Percentiles rank a stretch among this genome's conserved stretches.
Conservation (phyloP, 2,113 vertebrate species). For the Tragulus kanchil region DNA sequence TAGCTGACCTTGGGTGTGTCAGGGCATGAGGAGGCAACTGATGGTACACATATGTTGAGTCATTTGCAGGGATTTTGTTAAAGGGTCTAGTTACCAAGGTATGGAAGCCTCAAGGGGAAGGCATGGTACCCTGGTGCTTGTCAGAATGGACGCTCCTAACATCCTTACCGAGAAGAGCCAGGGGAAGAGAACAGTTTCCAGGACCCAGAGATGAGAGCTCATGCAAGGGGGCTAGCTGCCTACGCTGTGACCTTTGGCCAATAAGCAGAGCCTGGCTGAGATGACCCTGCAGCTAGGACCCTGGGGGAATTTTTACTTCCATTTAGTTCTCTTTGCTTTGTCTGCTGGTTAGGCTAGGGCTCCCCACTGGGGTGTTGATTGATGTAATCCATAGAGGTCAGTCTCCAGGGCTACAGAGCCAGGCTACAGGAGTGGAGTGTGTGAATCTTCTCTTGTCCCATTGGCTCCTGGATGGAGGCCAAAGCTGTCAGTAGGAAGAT, state of each 20-base stretch:
- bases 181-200: background rate
- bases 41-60: background rate
- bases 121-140: background rate
- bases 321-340: background rate
- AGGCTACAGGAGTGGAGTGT: background rate
- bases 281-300: background rate
- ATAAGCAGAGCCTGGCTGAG: background rate
- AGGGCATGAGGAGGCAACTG: background rate
- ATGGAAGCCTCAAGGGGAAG: background rate
- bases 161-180: background rate
- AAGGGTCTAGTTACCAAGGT: background rate
- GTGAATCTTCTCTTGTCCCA: background rate
- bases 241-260: background rate
- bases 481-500: background rate
- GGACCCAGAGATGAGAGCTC: background rate
- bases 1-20: background rate
- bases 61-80: background rate
- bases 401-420: background rate
- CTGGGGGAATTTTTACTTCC: background rate
- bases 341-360: background rate
- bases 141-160: background rate
- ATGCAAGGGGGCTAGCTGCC: background rate
- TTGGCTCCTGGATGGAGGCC: background rate
- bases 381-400: background rate
- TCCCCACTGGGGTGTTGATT: background rate